Percentiles rank a stretch among this genome's conserved stretches.
phyloP scores from a whole-genome alignment of 2,888 invertebrate species.

The Caprella mutica region DNA sequence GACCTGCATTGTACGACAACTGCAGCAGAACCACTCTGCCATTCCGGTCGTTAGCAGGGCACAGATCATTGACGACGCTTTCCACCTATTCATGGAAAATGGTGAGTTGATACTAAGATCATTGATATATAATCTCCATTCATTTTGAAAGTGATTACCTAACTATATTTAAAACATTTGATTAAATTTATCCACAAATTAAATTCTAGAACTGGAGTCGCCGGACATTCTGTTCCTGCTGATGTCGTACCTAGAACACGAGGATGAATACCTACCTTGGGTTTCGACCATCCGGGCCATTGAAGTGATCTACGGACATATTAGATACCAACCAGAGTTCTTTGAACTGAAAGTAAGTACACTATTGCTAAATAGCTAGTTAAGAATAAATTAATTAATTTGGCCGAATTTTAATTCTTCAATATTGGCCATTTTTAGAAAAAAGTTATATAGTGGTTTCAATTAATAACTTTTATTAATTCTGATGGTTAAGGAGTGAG shows the following conservation, averaged over 20 bases:
- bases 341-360: neutral
- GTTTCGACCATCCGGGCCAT: conserved; percentile 1
- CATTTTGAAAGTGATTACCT: no score
- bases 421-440: no score
- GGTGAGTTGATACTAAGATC: no score
- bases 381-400: no score
- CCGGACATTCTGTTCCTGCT: conserved; percentile 3
- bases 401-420: no score
- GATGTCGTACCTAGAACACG: conserved; percentile 4
- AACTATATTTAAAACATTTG: no score
- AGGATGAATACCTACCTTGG: conserved; percentile 4
- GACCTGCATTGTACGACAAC: neutral
- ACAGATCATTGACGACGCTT: conserved; percentile 6
- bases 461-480: no score
- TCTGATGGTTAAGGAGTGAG: no score
- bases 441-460: no score
- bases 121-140: no score
- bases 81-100: conserved; percentile 4
- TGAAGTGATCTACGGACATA: neutral
- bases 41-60: neutral
- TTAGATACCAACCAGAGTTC: neutral
- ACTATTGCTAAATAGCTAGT: no score
- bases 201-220: neutral
- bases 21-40: conserved; percentile 1
- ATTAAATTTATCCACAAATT: no score